Conservation (phyloP, 2,888 invertebrate genomes). For the Chrysolina oricalcia region DNA sequence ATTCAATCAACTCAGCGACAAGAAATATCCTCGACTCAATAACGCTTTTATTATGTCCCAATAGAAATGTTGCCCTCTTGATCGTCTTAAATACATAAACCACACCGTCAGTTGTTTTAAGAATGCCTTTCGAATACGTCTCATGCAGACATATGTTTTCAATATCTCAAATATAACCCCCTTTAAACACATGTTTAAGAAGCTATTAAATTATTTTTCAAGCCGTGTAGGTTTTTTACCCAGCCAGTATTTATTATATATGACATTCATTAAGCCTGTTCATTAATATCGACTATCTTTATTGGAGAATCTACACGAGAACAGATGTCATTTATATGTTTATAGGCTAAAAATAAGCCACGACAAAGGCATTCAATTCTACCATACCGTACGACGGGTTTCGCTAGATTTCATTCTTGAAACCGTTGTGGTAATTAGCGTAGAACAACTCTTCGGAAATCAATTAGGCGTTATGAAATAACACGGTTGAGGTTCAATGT, state of each 20-base stretch:
- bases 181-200: conserved; percentile 58
- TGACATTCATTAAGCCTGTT: conserved; percentile 57
- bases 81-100: conserved; percentile 24
- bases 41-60: conserved; percentile 24
- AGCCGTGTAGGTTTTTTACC: conserved; percentile 52
- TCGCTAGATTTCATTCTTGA: conserved; percentile 47
- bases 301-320: conserved; percentile 56
- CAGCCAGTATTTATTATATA: conserved; percentile 55
- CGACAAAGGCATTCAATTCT: conserved; percentile 51
- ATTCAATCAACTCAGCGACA: neutral
- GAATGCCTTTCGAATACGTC: conserved; percentile 23
- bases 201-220: conserved; percentile 59
- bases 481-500: neutral
- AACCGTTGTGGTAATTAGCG: conserved; percentile 36
- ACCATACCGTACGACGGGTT: conserved; percentile 35
- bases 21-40: neutral
- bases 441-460: conserved; percentile 11
- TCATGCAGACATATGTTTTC: conserved; percentile 54
- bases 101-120: conserved; percentile 25
- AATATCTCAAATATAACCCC: conserved; percentile 59
- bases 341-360: conserved; percentile 53
- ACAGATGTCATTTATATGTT: conserved; percentile 55
- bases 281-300: conserved; percentile 58
- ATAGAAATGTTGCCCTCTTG: conserved; percentile 17
- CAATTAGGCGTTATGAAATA: conserved; percentile 41